These are phyloP conservation scores for Onthophagus sagittarius DNA, from an alignment of 2,888 invertebrate species.

Conservation along the genomic window DNA sequence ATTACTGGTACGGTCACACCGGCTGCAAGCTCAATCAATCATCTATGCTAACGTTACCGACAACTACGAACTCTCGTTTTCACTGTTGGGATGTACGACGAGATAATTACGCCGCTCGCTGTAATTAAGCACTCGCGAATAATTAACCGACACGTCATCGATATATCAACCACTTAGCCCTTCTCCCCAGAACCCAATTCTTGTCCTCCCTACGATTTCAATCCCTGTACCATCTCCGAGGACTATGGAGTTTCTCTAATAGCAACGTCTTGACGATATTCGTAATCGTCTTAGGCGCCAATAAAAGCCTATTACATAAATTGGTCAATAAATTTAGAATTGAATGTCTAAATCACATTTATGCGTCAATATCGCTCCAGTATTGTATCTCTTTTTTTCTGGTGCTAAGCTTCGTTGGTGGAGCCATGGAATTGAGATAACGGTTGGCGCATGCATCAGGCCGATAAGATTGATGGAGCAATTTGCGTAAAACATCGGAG, in stretches of 20 bases:
- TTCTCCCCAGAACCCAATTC: not conserved
- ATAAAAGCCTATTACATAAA: not conserved
- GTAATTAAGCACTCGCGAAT: constrained; percentile 45
- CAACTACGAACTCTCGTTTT: constrained; percentile 1
- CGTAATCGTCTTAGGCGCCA: not conserved
- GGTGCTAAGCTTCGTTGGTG: not conserved
- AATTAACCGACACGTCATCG: constrained; percentile 45
- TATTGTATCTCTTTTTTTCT: not conserved
- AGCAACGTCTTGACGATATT: not conserved
- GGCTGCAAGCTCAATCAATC: not conserved
- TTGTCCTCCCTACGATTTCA: not conserved
- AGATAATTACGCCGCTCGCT: constrained; percentile 43
- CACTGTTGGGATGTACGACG: constrained; percentile 38
- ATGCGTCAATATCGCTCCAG: not conserved
- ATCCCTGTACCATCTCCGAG: not conserved
- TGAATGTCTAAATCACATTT: too few relatives aligned
- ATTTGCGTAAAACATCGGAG: constrained; percentile 39
- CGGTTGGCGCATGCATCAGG: constrained; percentile 3
- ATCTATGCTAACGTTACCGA: not conserved
- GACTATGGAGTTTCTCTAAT: not conserved
- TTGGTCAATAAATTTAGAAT: not conserved
- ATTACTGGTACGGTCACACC: not conserved
- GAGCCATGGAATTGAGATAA: not conserved
- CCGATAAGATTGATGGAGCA: constrained; percentile 38
- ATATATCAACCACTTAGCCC: constrained; percentile 41